Evolutionary conservation across 2,113 vertebrate genomes (phyloP).

Genomic region (Prunella himalayana): DNA sequence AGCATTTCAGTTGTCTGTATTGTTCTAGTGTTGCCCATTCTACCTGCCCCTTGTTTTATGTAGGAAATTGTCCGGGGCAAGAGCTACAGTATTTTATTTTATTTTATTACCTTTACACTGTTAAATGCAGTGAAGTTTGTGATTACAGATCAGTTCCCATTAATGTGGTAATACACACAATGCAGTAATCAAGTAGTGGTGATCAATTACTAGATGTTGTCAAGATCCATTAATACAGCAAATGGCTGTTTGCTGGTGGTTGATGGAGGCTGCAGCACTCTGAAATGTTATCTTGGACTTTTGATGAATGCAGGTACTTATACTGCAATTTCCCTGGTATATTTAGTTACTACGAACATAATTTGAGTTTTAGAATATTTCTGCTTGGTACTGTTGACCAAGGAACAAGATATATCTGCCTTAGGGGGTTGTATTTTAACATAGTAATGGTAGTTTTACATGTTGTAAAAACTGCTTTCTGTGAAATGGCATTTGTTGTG

Average conservation of each 20-base stretch:
- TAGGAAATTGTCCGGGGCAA: neutral
- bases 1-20: neutral
- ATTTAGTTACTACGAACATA: neutral
- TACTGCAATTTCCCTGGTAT: neutral
- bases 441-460: neutral
- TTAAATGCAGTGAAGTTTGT: neutral
- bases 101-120: neutral
- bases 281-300: neutral
- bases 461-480: conserved; percentile 59
- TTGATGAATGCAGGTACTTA: neutral
- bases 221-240: neutral
- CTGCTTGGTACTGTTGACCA: conserved; percentile 6
- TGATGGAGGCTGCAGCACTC: neutral
- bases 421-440: neutral
- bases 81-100: neutral
- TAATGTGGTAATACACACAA: neutral
- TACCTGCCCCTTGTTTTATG: neutral
- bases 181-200: neutral
- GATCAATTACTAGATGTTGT: neutral
- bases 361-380: neutral
- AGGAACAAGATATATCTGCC: neutral
- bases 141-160: neutral
- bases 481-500: conserved; percentile 53
- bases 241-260: neutral
- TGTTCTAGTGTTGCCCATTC: neutral